Evolutionary conservation across 2,113 vertebrate species (phyloP), one percentile per base, ranked within the genome.

Genomic region (Ploceus nigricollis): DNA sequence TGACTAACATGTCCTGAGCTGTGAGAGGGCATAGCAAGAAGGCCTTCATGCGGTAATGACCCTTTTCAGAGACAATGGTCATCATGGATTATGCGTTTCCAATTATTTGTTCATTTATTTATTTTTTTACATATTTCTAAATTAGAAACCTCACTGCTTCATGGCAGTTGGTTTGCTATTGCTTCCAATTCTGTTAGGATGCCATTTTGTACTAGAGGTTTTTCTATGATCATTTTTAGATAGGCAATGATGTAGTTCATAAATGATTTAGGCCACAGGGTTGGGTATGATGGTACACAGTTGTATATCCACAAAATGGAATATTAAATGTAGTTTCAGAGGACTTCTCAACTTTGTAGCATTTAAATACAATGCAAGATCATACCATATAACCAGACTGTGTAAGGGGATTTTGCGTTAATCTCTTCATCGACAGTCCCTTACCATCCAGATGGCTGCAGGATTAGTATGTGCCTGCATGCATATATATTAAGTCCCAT

Each of bases 1-100:
- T 98, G 98, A 98, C 98, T 98, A 98, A 98, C 98, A 98, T 98
- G 98, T 98, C 98, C 98, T 98, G 98, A 98, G 98, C 98, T 98
- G 98, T 98, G 98, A 98, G 98, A 98, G 98, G 98, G 98, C 98
- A 98, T 98, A 98, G 98, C 98, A 98, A 98, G 98, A 98, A 98
- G 97, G 98, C 97, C 98, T 98, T 97, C 97, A 97, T 97, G 97
- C 98, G 98, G 97, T 98, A 98, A 98, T 97, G 97, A 98, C 98
- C 98, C 98, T 98, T 98, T 99, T 98, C 98, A 98, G 98, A 98
- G 98, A 98, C 98, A 98, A 98, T 98, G 98, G 98, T 97, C 98
- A 97, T 98, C 97, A 98, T 98, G 97, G 98, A 98, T 98, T 98
- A 98, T 98, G 97, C 97, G 97, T 98, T 98, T 98, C 98, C 98